phyloP scores from a whole-genome alignment of 2,797 vertebrate species.

The Coreius guichenoti region DNA sequence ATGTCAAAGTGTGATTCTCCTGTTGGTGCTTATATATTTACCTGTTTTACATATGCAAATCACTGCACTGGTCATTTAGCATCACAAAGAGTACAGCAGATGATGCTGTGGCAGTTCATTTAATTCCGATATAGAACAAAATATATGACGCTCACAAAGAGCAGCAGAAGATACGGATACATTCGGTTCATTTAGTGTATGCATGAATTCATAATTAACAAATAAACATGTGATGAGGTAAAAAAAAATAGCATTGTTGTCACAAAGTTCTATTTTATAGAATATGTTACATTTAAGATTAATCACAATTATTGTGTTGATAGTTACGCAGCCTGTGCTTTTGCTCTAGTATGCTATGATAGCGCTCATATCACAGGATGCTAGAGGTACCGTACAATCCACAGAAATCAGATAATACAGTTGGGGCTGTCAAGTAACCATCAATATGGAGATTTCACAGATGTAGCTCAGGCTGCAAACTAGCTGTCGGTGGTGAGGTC shows the following conservation, averaged over 20 bases:
- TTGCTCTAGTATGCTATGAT: not conserved
- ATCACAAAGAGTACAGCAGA: not conserved
- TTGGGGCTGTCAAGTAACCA: not conserved
- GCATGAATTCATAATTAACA: not conserved
- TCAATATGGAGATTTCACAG: not conserved
- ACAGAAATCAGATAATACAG: not conserved
- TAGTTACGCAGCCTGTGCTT: not conserved
- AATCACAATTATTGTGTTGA: not conserved
- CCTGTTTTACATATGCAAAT: not conserved
- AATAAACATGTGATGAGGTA: not conserved
- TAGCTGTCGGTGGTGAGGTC: not conserved
- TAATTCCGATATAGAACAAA: slow-evolving; percentile 19
- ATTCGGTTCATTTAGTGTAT: not conserved
- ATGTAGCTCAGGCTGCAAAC: not conserved
- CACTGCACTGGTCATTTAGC: not conserved
- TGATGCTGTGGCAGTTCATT: not conserved
- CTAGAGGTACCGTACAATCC: not conserved
- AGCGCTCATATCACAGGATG: not conserved
- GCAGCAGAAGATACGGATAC: slow-evolving; percentile 5
- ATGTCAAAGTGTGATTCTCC: not conserved
- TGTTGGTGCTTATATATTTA: not conserved
- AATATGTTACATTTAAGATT: not conserved
- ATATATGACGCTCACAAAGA: slow-evolving; percentile 12
- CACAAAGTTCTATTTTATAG: slow-evolving; percentile 13
- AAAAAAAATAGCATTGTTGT: not conserved